A percentile compares a stretch with the other conserved stretches of the same genome.
Evolutionary conservation across 2,113 vertebrate species (phyloP).

Genomic region (Platichthys stellatus): DNA sequence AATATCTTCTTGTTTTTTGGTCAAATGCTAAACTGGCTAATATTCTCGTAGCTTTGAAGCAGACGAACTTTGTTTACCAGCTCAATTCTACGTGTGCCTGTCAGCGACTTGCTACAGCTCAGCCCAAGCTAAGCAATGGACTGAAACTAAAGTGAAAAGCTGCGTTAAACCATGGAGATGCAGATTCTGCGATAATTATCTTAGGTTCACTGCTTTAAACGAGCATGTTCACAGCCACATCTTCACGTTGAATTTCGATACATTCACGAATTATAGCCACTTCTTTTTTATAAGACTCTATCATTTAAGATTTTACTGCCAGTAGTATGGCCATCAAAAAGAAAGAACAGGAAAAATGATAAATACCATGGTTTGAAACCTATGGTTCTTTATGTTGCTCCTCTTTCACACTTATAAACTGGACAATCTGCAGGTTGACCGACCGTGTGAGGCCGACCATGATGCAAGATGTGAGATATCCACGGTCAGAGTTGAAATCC

Average conservation of each 20-base stretch:
- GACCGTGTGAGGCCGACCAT: constrained; percentile 12
- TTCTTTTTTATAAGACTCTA: too few relatives aligned
- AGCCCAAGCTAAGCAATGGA: too few relatives aligned
- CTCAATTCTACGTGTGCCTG: not conserved
- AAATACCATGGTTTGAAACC: not conserved
- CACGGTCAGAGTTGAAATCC: constrained; percentile 53
- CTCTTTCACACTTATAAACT: not conserved
- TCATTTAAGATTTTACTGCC: not conserved
- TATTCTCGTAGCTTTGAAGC: too few relatives aligned
- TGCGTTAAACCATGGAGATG: too few relatives aligned
- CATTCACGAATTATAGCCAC: too few relatives aligned
- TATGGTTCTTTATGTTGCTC: not conserved
- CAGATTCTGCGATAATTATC: not conserved
- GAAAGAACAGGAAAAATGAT: too few relatives aligned
- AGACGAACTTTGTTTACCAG: not conserved
- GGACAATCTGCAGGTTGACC: constrained; percentile 1
- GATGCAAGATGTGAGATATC: constrained; percentile 9
- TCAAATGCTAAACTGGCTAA: not conserved
- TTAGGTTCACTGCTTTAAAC: not conserved
- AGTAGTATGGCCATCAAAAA: too few relatives aligned
- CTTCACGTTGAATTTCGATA: too few relatives aligned
- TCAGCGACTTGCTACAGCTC: not conserved
- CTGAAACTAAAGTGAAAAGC: too few relatives aligned
- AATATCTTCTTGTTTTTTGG: too few relatives aligned
- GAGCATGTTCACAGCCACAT: not conserved